These are phyloP conservation scores for Carassius gibelio DNA, from an alignment of 2,113 vertebrate species.

Conservation along the genomic window DNA sequence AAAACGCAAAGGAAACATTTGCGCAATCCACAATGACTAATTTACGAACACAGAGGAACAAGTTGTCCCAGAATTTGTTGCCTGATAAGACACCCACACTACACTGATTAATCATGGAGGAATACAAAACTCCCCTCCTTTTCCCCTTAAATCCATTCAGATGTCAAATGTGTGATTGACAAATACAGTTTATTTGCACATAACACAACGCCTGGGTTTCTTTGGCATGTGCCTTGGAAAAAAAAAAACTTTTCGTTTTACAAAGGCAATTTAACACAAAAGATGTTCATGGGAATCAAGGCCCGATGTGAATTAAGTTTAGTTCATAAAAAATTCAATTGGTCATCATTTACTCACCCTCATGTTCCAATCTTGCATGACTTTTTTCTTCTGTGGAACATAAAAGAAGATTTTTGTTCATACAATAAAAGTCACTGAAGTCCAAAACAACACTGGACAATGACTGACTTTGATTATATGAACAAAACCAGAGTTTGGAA, in stretches of 20 bases:
- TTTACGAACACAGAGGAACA: neutral
- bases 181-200: neutral
- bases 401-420: neutral
- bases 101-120: constrained; percentile 27
- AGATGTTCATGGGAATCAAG: neutral
- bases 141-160: constrained; percentile 15
- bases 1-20: neutral
- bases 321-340: neutral
- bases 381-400: neutral
- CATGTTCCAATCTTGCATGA: neutral
- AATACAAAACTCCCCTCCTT: constrained; percentile 19
- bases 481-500: neutral
- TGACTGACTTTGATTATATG: neutral
- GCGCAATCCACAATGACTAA: constrained; percentile 20
- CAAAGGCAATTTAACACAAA: neutral
- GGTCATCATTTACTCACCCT: neutral
- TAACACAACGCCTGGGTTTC: neutral
- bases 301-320: neutral
- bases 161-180: constrained; percentile 22
- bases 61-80: constrained; percentile 12
- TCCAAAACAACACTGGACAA: neutral
- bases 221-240: neutral
- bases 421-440: neutral
- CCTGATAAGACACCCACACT: constrained; percentile 19
- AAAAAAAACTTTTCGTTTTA: neutral